phyloP scores from a whole-genome alignment of 2,113 vertebrate genomes.

The Gavia stellata region DNA sequence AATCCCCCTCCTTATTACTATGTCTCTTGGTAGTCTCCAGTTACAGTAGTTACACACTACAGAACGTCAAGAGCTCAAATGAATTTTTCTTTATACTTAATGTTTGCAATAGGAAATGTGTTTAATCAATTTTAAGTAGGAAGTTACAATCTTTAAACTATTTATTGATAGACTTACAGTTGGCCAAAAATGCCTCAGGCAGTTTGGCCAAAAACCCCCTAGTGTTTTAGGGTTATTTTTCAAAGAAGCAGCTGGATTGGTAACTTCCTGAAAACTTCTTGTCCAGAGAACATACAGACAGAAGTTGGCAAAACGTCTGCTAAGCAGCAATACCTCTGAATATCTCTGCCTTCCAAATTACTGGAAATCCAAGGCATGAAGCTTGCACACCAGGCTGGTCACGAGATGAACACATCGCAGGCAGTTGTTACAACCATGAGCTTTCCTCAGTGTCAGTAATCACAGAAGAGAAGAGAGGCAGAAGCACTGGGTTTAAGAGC shows the following conservation, averaged over 20 bases:
- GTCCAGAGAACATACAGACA: not conserved
- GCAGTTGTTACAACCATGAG: not conserved
- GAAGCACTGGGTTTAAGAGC: not conserved
- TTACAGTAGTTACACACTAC: not conserved
- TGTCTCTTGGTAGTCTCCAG: not conserved
- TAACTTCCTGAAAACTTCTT: not conserved
- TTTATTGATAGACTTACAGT: not conserved
- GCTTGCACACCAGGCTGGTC: not conserved
- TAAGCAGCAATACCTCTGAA: not conserved
- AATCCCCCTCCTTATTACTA: slow-evolving; percentile 1
- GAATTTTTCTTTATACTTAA: not conserved
- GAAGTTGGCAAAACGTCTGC: not conserved
- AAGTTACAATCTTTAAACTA: not conserved
- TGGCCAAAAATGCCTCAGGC: not conserved
- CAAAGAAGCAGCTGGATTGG: not conserved
- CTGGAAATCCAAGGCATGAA: not conserved
- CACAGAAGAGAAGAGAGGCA: not conserved
- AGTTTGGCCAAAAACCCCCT: not conserved
- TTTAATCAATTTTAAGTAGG: not conserved
- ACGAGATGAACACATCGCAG: not conserved
- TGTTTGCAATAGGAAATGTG: not conserved
- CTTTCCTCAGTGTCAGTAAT: not conserved
- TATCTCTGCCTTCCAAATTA: not conserved
- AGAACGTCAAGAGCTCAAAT: not conserved
- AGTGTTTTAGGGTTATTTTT: not conserved